Evolutionary conservation across 2,888 invertebrate species (phyloP), one percentile per base, ranked within the genome.

Genomic region (Andrena praecox): DNA sequence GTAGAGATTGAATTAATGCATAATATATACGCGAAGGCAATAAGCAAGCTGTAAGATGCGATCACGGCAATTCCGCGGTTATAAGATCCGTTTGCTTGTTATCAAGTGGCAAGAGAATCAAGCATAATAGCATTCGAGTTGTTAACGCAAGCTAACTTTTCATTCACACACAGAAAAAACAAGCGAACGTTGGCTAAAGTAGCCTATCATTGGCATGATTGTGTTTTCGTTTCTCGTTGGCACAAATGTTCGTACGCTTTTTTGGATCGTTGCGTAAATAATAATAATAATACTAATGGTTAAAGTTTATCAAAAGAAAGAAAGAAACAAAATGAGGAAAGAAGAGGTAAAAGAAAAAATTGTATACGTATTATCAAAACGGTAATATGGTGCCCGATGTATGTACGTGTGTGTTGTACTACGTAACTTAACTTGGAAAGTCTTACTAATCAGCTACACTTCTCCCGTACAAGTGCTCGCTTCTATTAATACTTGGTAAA

Each of bases 21-120:
- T 71, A 67, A 50, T 62, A 42, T 33, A 70, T 70, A 59, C 50
- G 60, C 33, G 31, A 80, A 68, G 56, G 73, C 72, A 72, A 56
- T 50, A 81, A 81, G 68, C 80, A 80, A 81, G 82, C 69, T 42
- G 64, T 35, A 54, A 81, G 52, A 54, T 16, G 56, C 63, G 59
- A 42, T 54, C 60, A 68, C 54, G 33, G 60, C 20, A 33, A 64
- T 10, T 48, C 42, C 42, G 54, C 48, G 16, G 33, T 76, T 27
- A 7, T 27, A 31, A 42, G 27, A 71, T n/a, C 31, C n/a, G 50
- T 16, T 62, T 8, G 20, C 52, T 64, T 35, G n/a, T 62, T 59
- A 68, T 2, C 48, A 60, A 10, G 33, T 42, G 48, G 16, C 27
- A 10, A 7, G 27, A 54, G 12, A 31, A 59, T 10, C 33, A 12